Percentiles rank a stretch among this genome's conserved stretches.
Evolutionary conservation across 1,140 invertebrate genomes (phyloP).

Genomic region (Trachelipus rathkii): DNA sequence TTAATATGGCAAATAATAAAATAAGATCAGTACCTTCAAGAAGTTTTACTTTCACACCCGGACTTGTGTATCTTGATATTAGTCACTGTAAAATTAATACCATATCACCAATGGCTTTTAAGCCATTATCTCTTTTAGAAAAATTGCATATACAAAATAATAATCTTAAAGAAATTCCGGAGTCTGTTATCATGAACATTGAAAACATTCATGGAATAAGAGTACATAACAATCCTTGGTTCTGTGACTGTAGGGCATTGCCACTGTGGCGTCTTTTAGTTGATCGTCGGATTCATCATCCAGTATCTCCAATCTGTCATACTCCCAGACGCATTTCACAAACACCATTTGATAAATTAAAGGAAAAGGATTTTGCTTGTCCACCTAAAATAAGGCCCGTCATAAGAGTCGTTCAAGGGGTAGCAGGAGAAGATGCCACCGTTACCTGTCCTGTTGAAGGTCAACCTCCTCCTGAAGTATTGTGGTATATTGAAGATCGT

Average conservation of each 20-base stretch:
- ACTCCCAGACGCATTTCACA: slow-evolving; percentile 63
- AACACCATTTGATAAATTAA: slow-evolving; percentile 64
- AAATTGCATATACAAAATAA: slow-evolving; percentile 39
- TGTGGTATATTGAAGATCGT: slow-evolving; percentile 62
- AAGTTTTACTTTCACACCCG: slow-evolving; percentile 67
- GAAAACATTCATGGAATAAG: slow-evolving; percentile 45
- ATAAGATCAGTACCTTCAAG: slow-evolving; percentile 69
- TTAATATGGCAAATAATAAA: slow-evolving; percentile 72
- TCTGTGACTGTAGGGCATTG: slow-evolving; percentile 49
- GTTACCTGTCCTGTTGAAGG: slow-evolving; percentile 73
- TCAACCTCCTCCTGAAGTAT: slow-evolving; percentile 70
- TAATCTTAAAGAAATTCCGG: slow-evolving; percentile 44
- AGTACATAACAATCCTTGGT: slow-evolving; percentile 50
- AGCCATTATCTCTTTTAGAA: slow-evolving; percentile 46
- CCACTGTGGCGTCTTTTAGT: slow-evolving; percentile 40
- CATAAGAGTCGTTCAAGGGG: slow-evolving; percentile 68
- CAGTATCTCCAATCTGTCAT: slow-evolving; percentile 67
- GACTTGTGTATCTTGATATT: slow-evolving; percentile 75
- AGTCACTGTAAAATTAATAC: slow-evolving; percentile 72
- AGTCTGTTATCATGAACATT: slow-evolving; percentile 47
- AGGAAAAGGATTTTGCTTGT: slow-evolving; percentile 73
- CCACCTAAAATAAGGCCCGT: slow-evolving; percentile 70
- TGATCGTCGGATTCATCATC: slow-evolving; percentile 57
- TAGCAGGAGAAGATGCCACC: slow-evolving; percentile 77
- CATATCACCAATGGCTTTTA: slow-evolving; percentile 71